Conservation (phyloP, 1,140 invertebrate species). For the Drosophila tropicalis region DNA sequence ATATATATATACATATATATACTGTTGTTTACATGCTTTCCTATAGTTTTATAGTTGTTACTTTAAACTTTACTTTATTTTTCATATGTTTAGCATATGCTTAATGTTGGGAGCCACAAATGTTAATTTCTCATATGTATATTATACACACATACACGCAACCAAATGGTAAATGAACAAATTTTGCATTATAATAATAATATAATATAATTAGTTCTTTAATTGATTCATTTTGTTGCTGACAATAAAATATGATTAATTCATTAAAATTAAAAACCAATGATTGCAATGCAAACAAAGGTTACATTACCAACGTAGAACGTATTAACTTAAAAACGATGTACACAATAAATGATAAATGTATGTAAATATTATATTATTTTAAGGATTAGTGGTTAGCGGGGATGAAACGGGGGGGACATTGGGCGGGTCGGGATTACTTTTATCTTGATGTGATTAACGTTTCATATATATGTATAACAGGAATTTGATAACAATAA, state of each 20-base stretch:
- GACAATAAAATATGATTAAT: slow-evolving; percentile 15
- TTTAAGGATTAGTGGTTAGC: slow-evolving; percentile 14
- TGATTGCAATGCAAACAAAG: slow-evolving; percentile 6
- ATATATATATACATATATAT: background rate
- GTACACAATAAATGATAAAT: slow-evolving; percentile 17
- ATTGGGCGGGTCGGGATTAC: slow-evolving; percentile 34
- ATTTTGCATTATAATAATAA: background rate
- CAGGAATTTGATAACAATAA: slow-evolving; percentile 59
- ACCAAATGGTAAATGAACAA: slow-evolving; percentile 10
- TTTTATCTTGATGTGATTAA: slow-evolving; percentile 26
- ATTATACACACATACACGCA: slow-evolving; percentile 6
- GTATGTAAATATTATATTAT: slow-evolving; percentile 7
- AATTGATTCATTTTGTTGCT: slow-evolving; percentile 9
- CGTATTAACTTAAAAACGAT: slow-evolving; percentile 19
- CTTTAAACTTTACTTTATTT: background rate
- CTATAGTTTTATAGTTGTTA: background rate
- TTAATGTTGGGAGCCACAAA: background rate
- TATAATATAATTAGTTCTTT: slow-evolving; percentile 11
- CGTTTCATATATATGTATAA: slow-evolving; percentile 51
- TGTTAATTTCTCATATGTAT: background rate
- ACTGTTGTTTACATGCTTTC: background rate
- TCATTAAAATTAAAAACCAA: slow-evolving; percentile 15
- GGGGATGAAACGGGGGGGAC: background rate
- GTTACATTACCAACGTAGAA: slow-evolving; percentile 4
- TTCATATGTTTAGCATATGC: slow-evolving; percentile 2